Conservation (phyloP, 2,113 vertebrate genomes). For the Oceanodroma tethys region DNA sequence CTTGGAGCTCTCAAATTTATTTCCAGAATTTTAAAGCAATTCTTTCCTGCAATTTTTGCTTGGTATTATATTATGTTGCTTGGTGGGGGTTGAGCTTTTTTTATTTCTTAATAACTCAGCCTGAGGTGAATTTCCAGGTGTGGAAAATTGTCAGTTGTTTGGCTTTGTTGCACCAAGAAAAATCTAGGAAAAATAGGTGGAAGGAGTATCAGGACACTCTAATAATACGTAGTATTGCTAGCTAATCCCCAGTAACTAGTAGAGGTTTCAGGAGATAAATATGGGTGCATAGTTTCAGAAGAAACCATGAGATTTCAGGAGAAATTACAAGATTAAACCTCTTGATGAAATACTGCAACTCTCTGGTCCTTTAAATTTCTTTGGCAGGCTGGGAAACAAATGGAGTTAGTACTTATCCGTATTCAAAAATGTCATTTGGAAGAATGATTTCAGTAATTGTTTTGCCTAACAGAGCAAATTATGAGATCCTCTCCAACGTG, state of each 20-base stretch:
- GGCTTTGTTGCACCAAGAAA: neutral
- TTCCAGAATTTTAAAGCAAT: neutral
- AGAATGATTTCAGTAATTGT: neutral
- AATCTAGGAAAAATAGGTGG: neutral
- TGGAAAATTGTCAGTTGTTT: neutral
- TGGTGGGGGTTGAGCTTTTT: neutral
- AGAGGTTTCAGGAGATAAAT: neutral
- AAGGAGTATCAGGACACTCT: neutral
- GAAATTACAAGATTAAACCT: neutral
- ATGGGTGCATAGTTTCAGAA: neutral
- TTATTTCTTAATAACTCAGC: neutral
- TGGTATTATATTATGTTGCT: neutral
- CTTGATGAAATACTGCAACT: neutral
- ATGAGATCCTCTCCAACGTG: neutral
- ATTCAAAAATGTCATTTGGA: neutral
- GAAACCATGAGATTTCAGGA: neutral
- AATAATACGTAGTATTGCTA: neutral
- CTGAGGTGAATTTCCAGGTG: neutral
- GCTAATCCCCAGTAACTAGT: neutral
- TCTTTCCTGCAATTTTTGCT: neutral
- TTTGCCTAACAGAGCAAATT: neutral
- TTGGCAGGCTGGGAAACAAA: neutral
- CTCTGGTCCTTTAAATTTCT: neutral
- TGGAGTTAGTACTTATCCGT: neutral
- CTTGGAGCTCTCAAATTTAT: neutral